Base-by-base conservation (phyloP, 2,113 vertebrate species). In the Tonatia bakeri region DNA sequence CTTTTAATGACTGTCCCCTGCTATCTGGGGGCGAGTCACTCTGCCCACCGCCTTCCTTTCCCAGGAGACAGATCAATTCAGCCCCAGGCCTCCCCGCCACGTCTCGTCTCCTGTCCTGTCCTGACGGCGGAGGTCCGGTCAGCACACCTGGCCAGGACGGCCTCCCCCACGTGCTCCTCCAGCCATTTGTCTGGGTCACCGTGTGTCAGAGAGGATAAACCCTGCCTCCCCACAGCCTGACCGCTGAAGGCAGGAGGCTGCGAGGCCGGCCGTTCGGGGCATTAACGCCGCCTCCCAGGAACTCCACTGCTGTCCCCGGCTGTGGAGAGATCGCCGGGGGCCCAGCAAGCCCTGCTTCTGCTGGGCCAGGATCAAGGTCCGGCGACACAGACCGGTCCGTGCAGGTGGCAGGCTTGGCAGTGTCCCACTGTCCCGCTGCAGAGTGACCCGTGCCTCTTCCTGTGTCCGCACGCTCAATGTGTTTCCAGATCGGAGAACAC, bases 1-100 rank as follows among this genome's bases (percentile, higher is more conserved):
- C 82, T 96, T 97, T 97, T 98, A 97, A 97, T 97, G 98, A 94
- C 92, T 52, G 22, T 14, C 96, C 97, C 96, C 89, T 91, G 87
- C 40, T 76, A 2, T 0, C 90, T 13, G n/a, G 92, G 94, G 82
- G 90, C 40, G 69, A 75, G 64, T 59, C 47, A 17, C 92, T 91
- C 82, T 64, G 92, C 79, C 20, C 24, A 69, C 61, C 64, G 80
- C 79, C 97, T 97, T 96, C 94, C 93, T 96, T 98, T 97, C 56
- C 69, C 79, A 31, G 77, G 93, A 95, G 77, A 92, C 94, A 83
- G 97, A 98, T 97, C 98, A 96, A 93, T 98, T 97, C 91, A 97
- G 65, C 97, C 61, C 95, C 94, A 93, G 40, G 87, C 69, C 92
- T 96, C 24, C 76, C 91, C 97, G 97, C 97, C 96, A 88, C 43